Evolutionary conservation across 1,140 invertebrate species (phyloP), one percentile per base, ranked within the genome.

Genomic region (Mercenaria mercenaria): DNA sequence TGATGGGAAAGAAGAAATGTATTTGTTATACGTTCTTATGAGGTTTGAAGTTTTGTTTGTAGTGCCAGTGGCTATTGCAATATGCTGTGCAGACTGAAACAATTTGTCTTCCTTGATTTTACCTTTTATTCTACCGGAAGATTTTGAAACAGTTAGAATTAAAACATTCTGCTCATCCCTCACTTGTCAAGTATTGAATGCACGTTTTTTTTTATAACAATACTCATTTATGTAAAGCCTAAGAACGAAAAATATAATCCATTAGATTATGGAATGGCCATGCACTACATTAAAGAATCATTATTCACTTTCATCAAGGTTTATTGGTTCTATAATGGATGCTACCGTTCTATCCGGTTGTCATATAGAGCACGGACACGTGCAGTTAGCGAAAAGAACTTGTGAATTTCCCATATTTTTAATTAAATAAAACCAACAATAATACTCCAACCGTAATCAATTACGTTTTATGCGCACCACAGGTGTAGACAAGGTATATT

Each of bases 391-490:
- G n/a, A 64, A 64, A 29, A 64, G 15, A 20, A n/a, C 59, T 29
- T 64, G 59, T 64, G 59, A 64, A 64, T 29, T 29, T 64, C 26
- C 6, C 59, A 64, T 8, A 29, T 64, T 56, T 64, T 64, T 64
- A 64, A 64, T 64, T n/a, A 29, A 64, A 64, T 64, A 64, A 64
- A 64, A 64, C n/a, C 59, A 64, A 64, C 59, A 64, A 64, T 29
- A 64, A 64, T 15, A 64, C 59, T 20, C n/a, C 29, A n/a, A 29
- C n/a, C n/a, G n/a, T 29, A 64, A 64, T 64, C 59, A 29, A 64
- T 64, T 64, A 64, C 59, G 59, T 64, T 64, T 64, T 64, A 64
- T 64, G 26, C 59, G n/a, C 59, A 20, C 59, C 59, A 29, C 59
- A 64, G 59, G 59, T 64, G 59, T 64, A n/a, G n/a, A 64, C 59